Base-by-base conservation (phyloP, 2,113 vertebrate genomes). In the Sarotherodon lohbergeri region DNA sequence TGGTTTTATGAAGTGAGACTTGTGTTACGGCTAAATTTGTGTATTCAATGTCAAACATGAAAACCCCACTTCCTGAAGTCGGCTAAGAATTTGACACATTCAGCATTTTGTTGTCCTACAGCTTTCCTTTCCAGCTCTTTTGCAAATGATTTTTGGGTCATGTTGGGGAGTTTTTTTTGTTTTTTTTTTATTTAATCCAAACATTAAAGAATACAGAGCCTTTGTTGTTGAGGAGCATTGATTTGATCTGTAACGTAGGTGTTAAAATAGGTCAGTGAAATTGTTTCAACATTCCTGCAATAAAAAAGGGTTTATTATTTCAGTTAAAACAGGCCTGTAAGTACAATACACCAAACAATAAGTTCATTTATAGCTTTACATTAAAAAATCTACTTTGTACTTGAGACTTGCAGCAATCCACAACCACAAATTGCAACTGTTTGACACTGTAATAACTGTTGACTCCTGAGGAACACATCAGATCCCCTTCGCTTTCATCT, bases 1-100 rank as follows among this genome's bases (percentile, higher is more conserved):
- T 79, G 46, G 4, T 36, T 13, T 39, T 9, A 71, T 68, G 79
- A 89, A 86, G 5, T 2, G 14, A 76, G 34, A 76, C 61, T 54
- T 85, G n/a, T 78, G 16, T 76, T 46, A 88, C 46, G 57, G 16
- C 41, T 29, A 55, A 66, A 80, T 88, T 61, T 66, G 78, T 81
- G 46, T 54, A 76, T 92, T 79, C 61, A 84, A 7, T 83, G 78
- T 92, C 87, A 86, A 66, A 68, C 52, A 63, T 80, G 73, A 92
- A 84, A 83, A 91, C 90, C 89, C 90, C 88, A 85, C 73, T 89
- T 94, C 88, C 89, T 92, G 82, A 89, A 68, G 87, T 85, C 9
- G 11, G 73, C 59, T 32, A 48, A 86, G 76, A 88, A 86, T 93
- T 50, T 84, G 87, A 85, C 82, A 84, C 66, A 59, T 88, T 92